Evolutionary conservation across 2,113 vertebrate species (phyloP).

Genomic region (Ariopsis seemanni): DNA sequence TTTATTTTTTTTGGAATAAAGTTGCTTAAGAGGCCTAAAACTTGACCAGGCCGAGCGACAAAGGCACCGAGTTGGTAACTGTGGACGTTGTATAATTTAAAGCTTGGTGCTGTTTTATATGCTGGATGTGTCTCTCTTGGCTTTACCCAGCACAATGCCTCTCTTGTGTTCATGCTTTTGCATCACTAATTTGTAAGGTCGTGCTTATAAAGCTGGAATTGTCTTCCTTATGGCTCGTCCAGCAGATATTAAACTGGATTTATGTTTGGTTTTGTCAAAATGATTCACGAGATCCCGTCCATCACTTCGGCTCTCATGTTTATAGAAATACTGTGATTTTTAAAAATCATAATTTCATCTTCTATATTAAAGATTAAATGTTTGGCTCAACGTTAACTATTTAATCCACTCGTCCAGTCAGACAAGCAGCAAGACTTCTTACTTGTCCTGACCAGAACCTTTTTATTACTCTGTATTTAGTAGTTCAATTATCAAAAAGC

Average conservation of each 20-base stretch:
- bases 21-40: background rate
- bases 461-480: too few species aligned
- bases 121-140: background rate
- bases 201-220: background rate
- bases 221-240: background rate
- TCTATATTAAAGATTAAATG: background rate
- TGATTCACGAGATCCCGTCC: background rate
- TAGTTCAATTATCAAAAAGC: too few species aligned
- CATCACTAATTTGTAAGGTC: conserved; percentile 44
- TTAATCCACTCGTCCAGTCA: too few species aligned
- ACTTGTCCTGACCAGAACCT: too few species aligned
- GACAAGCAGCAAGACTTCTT: too few species aligned
- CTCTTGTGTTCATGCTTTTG: conserved; percentile 43
- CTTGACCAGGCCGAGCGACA: background rate
- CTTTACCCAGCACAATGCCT: conserved; percentile 29
- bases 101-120: conserved; percentile 8
- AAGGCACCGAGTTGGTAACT: background rate
- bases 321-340: background rate
- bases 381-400: background rate
- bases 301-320: background rate
- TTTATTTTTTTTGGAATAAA: background rate
- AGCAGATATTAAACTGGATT: background rate
- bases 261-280: background rate
- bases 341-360: too few species aligned
- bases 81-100: background rate